Conservation (phyloP, 2,888 invertebrate genomes). For the Drosophila basisetae region DNA sequence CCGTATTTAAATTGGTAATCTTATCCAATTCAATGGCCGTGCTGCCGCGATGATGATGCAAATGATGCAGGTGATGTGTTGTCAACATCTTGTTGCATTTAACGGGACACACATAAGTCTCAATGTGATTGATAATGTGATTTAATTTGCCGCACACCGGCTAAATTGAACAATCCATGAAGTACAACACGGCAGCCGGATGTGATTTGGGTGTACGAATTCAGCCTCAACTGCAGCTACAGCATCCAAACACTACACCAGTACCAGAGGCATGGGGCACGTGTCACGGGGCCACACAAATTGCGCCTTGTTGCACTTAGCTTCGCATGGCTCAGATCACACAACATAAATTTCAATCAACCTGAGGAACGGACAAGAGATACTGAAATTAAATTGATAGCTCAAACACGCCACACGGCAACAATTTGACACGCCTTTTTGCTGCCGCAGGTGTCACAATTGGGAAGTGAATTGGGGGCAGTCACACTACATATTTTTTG, state of each 20-base stretch:
- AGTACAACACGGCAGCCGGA: conserved; percentile 29
- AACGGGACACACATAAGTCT: conserved; percentile 57
- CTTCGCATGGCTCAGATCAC: conserved; percentile 62
- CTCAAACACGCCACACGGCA: conserved; percentile 41
- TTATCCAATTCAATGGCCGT: conserved; percentile 84
- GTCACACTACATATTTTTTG: conserved; percentile 15
- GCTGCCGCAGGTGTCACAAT: conserved; percentile 6
- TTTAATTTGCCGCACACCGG: conserved; percentile 37
- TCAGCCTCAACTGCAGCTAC: conserved; percentile 14
- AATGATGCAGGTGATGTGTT: conserved; percentile 84
- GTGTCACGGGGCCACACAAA: conserved; percentile 28
- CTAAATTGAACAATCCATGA: conserved; percentile 64
- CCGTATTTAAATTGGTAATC: conserved; percentile 84
- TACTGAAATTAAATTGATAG: conserved; percentile 41
- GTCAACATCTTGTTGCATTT: conserved; percentile 83
- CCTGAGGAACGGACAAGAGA: conserved; percentile 41
- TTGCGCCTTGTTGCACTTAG: conserved; percentile 64
- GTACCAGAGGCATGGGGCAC: conserved; percentile 6
- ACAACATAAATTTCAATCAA: conserved; percentile 57
- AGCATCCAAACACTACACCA: conserved; percentile 12
- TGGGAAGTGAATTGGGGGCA: background rate
- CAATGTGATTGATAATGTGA: conserved; percentile 28
- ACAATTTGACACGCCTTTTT: conserved; percentile 43
- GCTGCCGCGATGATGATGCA: conserved; percentile 85
- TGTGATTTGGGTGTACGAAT: conserved; percentile 18